Evolutionary conservation across 2,888 invertebrate genomes (phyloP).

Genomic region (Melinopterus prodromus): DNA sequence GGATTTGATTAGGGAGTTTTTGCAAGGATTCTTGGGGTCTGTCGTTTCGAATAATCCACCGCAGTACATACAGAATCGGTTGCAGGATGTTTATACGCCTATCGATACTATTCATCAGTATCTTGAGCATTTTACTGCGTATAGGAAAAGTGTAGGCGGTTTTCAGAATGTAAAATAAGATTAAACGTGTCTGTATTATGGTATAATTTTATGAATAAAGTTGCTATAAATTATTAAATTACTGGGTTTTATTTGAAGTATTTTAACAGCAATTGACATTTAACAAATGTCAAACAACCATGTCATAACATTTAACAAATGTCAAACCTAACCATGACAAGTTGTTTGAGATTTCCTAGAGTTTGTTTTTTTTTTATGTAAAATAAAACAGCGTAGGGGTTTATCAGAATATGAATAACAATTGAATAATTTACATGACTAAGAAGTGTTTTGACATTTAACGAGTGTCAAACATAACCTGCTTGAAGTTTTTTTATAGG

Average conservation of each 20-base stretch:
- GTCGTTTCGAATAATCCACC: slow-evolving; percentile 78
- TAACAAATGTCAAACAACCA: too few relatives aligned
- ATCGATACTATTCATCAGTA: slow-evolving; percentile 95
- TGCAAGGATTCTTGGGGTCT: slow-evolving; percentile 88
- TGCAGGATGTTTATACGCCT: slow-evolving; percentile 82
- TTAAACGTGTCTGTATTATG: background rate
- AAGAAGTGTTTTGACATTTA: too few relatives aligned
- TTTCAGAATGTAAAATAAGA: slow-evolving; percentile 37
- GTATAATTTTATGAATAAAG: background rate
- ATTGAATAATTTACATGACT: too few relatives aligned
- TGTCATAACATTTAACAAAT: too few relatives aligned
- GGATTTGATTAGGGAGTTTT: slow-evolving; percentile 90
- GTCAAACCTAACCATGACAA: too few relatives aligned
- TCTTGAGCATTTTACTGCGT: slow-evolving; percentile 90
- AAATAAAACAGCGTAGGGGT: too few relatives aligned
- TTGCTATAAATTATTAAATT: background rate
- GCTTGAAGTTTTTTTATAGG: background rate
- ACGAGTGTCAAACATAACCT: too few relatives aligned
- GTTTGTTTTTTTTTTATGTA: too few relatives aligned
- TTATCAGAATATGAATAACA: too few relatives aligned
- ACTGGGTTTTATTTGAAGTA: background rate
- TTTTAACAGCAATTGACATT: too few relatives aligned
- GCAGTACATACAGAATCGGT: slow-evolving; percentile 74
- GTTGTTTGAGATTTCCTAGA: too few relatives aligned
- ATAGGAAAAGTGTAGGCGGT: slow-evolving; percentile 77